Evolutionary conservation across 2,113 vertebrate genomes (phyloP), one percentile per base, ranked within the genome.

Genomic region (Orcinus orca): DNA sequence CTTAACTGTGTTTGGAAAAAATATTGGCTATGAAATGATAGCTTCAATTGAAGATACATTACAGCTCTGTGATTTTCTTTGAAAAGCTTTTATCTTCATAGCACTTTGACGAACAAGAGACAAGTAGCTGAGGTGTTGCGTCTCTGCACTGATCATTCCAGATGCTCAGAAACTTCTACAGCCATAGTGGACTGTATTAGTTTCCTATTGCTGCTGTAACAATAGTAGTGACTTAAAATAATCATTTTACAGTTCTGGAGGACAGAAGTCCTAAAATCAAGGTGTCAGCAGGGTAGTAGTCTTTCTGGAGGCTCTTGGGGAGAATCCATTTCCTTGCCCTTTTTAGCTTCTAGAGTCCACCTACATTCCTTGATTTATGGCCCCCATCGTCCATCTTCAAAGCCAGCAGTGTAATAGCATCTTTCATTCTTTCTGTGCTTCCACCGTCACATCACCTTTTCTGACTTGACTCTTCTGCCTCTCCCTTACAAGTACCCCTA

Each of bases 1-100:
- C 13, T 85, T 94, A 88, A 88, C n/a, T 68, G 41, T 88, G 14
- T 88, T 71, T 91, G 86, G 47, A 53, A 74, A 89, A 93, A 93
- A 74, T 74, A 65, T 38, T 92, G 23, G 31, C 82, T 86, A 15
- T 94, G 58, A 92, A 58, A 68, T 60, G 83, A 89, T 58, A 76
- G 8, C 29, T 87, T 86, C 50, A 38, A 12, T 4, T 62, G n/a
- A 87, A 90, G 70, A 33, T 88, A 74, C 10, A 21, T 79, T 79
- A 55, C 6, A 96, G 18, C 25, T 71, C 74, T 70, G 50, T 36
- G 65, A 77, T 95, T 83, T 73, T 93, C 67, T 94, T 90, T 26
- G 60, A 33, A 67, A 81, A 81, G 21, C 41, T 95, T 94, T 88
- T 85, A 63, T 76, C 83, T 63, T 79, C 31, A 41, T 71, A 87